These are phyloP conservation scores for Eupeodes latifasciatus DNA, from an alignment of 2,888 invertebrate species.

Conservation along the genomic window DNA sequence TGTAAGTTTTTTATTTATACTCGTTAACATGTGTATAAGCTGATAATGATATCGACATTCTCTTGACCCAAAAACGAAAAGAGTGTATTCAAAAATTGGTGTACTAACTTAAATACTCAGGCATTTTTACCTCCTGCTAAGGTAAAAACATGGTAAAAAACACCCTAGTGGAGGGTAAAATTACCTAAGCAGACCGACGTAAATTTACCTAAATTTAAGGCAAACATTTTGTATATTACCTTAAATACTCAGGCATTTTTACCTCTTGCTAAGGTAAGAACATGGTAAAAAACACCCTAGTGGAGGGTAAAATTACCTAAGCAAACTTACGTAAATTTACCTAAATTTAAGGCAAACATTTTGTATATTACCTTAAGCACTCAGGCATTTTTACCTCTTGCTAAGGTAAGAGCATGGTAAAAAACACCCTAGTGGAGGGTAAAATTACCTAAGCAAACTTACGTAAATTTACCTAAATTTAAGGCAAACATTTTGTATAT, in stretches of 20 bases:
- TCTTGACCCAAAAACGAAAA: background rate
- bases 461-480: conserved; percentile 7
- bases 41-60: conserved; percentile 17
- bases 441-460: background rate
- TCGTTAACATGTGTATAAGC: background rate
- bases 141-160: conserved; percentile 27
- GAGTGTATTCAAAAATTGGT: background rate
- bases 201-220: conserved; percentile 15
- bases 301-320: conserved; percentile 5
- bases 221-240: conserved; percentile 9
- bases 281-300: conserved; percentile 2
- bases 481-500: background rate
- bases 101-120: conserved; percentile 6
- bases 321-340: conserved; percentile 1
- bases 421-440: conserved; percentile 12
- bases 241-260: conserved; percentile 9
- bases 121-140: conserved; percentile 7
- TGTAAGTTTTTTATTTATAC: background rate
- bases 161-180: conserved; percentile 19
- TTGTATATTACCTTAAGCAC: background rate
- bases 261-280: conserved; percentile 13
- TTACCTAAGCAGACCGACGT: background rate
- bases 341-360: conserved; percentile 5
- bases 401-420: background rate
- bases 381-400: conserved; percentile 10